Base-by-base conservation (phyloP, 2,888 invertebrate species). In the Aleiodes alternator region DNA sequence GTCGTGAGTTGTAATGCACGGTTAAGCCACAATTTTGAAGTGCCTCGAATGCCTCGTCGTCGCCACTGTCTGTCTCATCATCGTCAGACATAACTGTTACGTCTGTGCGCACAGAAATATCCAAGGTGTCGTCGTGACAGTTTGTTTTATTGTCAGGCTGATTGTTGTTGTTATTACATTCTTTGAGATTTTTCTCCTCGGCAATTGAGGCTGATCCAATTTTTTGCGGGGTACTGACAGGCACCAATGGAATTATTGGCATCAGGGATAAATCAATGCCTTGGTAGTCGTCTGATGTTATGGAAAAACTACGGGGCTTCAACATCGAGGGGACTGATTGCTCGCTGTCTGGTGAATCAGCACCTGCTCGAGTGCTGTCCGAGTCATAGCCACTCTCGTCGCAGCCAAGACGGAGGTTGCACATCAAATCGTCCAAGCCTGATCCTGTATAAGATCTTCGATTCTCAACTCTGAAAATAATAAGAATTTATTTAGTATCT, bases 311-410 rank as follows among this genome's bases (percentile, higher is more conserved):
- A 11, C 85, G 82, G 0, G 77, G 73, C 51, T 87, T 85, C 34
- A 78, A 43, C 75, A 81, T 78, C 3, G 81, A 53, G 6, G 79
- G 80, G 2, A 79, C 77, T 1, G 78, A 79, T 43, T 87, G 82
- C 31, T 81, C 87, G 69, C 91, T 91, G 72, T 91, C 89, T 0
- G 92, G 92, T 1, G 92, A 92, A 84, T 92, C 91, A 11, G 91
- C 90, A 4, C 91, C 91, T 1, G 90, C 88, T 79, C 91, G 87
- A 0, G 92, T 92, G 14, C 92, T 92, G 83, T 93, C 93, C 59
- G 92, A 92, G 78, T 92, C 92, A 82, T 93, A 93, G 14, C 92
- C 93, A 82, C 92, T 92, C 59, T 81, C 80, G 84, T 92, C 93
- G 80, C 92, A 92, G 9, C 90, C 88, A 4, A 90, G 77, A 61